Conservation (phyloP, 1,140 invertebrate species). For the Cephus cinctus region DNA sequence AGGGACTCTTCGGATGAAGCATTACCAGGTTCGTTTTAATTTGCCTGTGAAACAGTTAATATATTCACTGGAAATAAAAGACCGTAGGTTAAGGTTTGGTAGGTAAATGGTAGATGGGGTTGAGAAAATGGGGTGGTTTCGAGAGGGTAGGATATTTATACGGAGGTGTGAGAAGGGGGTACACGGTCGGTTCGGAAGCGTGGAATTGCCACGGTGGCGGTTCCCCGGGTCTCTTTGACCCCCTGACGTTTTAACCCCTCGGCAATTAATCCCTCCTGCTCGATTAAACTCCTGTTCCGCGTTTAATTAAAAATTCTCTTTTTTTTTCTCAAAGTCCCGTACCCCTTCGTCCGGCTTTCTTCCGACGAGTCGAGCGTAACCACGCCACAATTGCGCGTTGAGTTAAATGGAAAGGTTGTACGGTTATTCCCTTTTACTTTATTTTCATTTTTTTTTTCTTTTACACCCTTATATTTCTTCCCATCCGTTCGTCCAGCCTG, state of each 20-base stretch:
- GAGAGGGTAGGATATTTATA: constrained; percentile 3
- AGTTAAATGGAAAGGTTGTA: constrained; percentile 1
- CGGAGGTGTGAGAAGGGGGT: background rate
- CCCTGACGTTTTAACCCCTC: constrained; percentile 28
- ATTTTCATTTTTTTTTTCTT: background rate
- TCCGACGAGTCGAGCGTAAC: constrained; percentile 20
- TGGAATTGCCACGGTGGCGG: background rate
- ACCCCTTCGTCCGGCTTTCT: constrained; percentile 20
- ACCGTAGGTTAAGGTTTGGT: constrained; percentile 4
- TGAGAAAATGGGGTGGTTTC: constrained; percentile 5
- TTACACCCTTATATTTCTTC: background rate
- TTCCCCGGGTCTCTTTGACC: constrained; percentile 26
- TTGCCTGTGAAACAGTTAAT: constrained; percentile 24
- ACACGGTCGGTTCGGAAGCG: constrained; percentile 10
- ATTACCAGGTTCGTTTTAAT: constrained; percentile 28
- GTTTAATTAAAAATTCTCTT: constrained; percentile 46
- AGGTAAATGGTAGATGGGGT: constrained; percentile 1
- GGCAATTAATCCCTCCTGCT: constrained; percentile 43
- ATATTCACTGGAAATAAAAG: constrained; percentile 28
- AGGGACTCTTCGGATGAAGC: too few species aligned
- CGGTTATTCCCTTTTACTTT: too few species aligned
- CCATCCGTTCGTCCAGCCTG: background rate
- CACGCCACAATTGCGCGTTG: constrained; percentile 25
- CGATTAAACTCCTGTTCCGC: constrained; percentile 45
- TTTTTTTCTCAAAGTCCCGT: constrained; percentile 25